Conservation (phyloP, 2,888 invertebrate genomes). For the Tanypteryx hageni region DNA sequence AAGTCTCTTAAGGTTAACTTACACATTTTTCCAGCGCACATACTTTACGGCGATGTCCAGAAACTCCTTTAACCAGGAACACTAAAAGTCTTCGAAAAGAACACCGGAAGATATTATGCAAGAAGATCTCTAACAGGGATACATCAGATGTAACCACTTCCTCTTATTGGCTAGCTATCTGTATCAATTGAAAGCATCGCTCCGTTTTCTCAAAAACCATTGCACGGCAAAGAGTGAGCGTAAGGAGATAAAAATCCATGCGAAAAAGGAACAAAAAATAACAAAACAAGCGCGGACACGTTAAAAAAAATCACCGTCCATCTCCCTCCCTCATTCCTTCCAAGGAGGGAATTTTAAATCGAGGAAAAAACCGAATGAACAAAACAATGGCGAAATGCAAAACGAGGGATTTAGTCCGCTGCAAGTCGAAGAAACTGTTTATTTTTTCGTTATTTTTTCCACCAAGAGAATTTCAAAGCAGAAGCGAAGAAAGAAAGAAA, state of each 20-base stretch:
- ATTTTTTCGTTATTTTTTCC: not conserved
- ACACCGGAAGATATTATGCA: too few species aligned
- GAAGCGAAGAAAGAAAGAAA: conserved; percentile 10
- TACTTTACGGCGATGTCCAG: not conserved
- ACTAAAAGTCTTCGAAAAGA: too few species aligned
- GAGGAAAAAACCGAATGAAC: not conserved
- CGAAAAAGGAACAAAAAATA: not conserved
- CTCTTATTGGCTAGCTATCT: too few species aligned
- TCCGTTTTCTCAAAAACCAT: not conserved
- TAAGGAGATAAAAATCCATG: not conserved
- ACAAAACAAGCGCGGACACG: not conserved
- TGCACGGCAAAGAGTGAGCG: not conserved
- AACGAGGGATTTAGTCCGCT: not conserved
- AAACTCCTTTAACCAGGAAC: too few species aligned
- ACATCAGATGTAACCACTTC: too few species aligned
- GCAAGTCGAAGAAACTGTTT: not conserved
- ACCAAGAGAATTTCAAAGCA: not conserved
- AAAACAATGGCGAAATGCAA: conserved; percentile 24
- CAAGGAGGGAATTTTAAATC: not conserved
- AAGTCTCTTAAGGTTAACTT: not conserved
- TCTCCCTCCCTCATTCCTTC: not conserved
- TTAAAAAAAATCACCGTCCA: not conserved
- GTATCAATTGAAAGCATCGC: not conserved
- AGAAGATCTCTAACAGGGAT: too few species aligned
- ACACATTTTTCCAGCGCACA: not conserved